phyloP scores from a whole-genome alignment of 2,888 invertebrate genomes.

The Ectemnius cavifrons region DNA sequence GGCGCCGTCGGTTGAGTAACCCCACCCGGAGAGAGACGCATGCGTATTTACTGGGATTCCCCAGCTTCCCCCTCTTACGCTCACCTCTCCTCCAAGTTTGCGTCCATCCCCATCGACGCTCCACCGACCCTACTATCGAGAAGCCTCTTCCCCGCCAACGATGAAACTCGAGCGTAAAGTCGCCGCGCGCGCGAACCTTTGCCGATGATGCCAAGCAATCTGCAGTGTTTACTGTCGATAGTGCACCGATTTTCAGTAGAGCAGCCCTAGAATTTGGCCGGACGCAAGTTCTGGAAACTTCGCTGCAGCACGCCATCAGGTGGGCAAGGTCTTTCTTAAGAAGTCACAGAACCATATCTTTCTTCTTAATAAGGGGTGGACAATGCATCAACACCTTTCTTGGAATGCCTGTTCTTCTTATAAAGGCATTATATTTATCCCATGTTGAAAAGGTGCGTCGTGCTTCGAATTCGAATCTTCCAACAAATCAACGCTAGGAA shows the following conservation, averaged over 20 bases:
- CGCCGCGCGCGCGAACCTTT: conserved; percentile 40
- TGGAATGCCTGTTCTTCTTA: too few relatives aligned
- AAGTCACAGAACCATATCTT: too few relatives aligned
- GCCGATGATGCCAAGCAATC: conserved; percentile 48
- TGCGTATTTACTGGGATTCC: conserved; percentile 58
- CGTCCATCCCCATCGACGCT: conserved; percentile 13
- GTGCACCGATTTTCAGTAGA: conserved; percentile 24
- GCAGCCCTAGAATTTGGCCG: not conserved
- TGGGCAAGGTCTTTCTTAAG: conserved; percentile 6
- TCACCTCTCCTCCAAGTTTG: conserved; percentile 24
- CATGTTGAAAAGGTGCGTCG: too few relatives aligned
- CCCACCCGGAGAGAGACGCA: conserved; percentile 55
- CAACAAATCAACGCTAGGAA: too few relatives aligned
- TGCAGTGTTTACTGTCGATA: conserved; percentile 51
- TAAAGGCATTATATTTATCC: too few relatives aligned
- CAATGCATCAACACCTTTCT: too few relatives aligned
- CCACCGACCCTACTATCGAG: conserved; percentile 12
- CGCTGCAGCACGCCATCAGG: too few relatives aligned
- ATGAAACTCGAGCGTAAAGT: conserved; percentile 58
- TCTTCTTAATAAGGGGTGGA: too few relatives aligned
- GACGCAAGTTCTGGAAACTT: too few relatives aligned
- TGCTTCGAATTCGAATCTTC: too few relatives aligned
- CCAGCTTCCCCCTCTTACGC: conserved; percentile 51
- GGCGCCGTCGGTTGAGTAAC: conserved; percentile 71
- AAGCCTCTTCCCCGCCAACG: conserved; percentile 33